Percentiles rank a stretch among this genome's conserved stretches.
Evolutionary conservation across 2,888 invertebrate genomes (phyloP).

Genomic region (Minunthozetes semirufus): DNA sequence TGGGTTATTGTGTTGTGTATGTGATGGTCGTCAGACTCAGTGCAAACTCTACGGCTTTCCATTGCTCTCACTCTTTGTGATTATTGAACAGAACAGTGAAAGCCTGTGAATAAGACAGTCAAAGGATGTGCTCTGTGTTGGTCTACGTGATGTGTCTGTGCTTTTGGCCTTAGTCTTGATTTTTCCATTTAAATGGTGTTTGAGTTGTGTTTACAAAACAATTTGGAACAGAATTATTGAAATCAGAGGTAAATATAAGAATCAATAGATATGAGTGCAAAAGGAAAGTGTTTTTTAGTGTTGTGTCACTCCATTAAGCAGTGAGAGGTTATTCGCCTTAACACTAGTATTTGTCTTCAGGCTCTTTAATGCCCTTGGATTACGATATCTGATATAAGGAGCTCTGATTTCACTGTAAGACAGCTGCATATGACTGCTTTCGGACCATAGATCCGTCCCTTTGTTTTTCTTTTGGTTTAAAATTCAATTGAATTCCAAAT

Average conservation of each 20-base stretch:
- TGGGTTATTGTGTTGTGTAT: slow-evolving; percentile 9
- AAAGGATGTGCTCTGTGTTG: slow-evolving; percentile 18
- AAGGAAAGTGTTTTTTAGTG: not conserved
- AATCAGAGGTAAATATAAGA: not conserved
- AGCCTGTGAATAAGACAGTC: not conserved
- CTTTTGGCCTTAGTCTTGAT: not conserved
- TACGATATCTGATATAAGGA: not conserved
- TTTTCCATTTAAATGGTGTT: not conserved
- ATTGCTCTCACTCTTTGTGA: slow-evolving; percentile 2
- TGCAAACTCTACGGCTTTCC: not conserved
- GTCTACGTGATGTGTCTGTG: slow-evolving; percentile 23
- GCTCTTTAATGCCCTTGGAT: slow-evolving; percentile 25
- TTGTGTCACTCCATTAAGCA: not conserved
- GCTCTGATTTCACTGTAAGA: not conserved
- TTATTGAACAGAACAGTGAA: not conserved
- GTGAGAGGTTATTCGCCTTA: slow-evolving; percentile 25
- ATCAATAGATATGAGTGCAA: not conserved
- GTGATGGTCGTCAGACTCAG: slow-evolving; percentile 5
- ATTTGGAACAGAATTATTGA: not conserved
- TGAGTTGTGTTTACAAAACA: not conserved
- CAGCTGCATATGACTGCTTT: not conserved
- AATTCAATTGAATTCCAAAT: not conserved
- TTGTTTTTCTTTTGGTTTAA: not conserved
- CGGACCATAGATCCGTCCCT: not conserved
- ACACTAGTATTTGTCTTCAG: slow-evolving; percentile 8